Evolutionary conservation across 2,113 vertebrate genomes (phyloP).

Genomic region (Rissa tridactyla): DNA sequence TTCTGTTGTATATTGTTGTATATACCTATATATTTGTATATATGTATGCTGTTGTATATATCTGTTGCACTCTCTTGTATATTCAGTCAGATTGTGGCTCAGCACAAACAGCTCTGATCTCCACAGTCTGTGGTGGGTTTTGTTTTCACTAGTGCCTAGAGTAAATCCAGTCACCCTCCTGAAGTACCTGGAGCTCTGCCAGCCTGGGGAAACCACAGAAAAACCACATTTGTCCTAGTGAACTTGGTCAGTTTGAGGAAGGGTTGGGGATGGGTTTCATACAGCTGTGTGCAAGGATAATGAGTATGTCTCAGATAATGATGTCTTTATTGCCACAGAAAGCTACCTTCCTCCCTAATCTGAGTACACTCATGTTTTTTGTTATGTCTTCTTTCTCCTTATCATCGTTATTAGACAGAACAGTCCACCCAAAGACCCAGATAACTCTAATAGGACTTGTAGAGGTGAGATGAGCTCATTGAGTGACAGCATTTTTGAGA

Average conservation of each 20-base stretch:
- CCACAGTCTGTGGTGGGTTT: accelerated
- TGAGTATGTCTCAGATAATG: not conserved
- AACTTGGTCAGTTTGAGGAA: not conserved
- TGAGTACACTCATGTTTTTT: not conserved
- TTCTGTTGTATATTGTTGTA: not conserved
- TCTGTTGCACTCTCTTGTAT: not conserved
- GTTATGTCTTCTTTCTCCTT: not conserved
- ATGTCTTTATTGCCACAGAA: not conserved
- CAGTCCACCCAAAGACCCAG: not conserved
- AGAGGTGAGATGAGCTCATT: not conserved
- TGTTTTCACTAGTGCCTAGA: not conserved
- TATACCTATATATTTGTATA: no score
- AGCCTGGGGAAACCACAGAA: not conserved
- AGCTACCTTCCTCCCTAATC: not conserved
- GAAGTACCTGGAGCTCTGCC: not conserved
- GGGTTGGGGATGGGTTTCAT: not conserved
- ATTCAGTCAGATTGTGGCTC: not conserved
- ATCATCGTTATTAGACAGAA: not conserved
- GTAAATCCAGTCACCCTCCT: not conserved
- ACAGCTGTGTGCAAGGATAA: not conserved
- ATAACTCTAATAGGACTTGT: not conserved
- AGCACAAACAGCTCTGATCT: not conserved
- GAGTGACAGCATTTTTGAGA: not conserved
- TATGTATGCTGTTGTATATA: no score
- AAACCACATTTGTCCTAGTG: not conserved